Evolutionary conservation across 1,140 invertebrate genomes (phyloP), one percentile per base, ranked within the genome.

Genomic region (Eubasilissa regina): DNA sequence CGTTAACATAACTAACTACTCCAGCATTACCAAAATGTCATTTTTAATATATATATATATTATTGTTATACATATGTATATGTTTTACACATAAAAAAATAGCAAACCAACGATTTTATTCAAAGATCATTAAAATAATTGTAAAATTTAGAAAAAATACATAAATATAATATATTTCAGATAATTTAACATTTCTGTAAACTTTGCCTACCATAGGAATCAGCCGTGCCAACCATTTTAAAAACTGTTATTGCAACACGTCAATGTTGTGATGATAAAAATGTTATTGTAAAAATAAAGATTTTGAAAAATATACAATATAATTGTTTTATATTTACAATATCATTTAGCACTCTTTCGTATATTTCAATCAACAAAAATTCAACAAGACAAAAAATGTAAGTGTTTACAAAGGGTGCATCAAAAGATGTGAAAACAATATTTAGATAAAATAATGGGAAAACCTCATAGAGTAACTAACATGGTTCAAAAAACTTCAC

Each of bases 171-270:
- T 55, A 74, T 45, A 55, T 15, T 74, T 44, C 21, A 19, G 43
- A 74, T 55, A 74, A 56, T 74, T 74, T 43, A 56, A 74, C 72
- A 35, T 55, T 74, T 55, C 13, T 58, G 13, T 55, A 56, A 74
- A 55, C 48, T 74, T 55, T 55, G 68, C 15, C 55, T 72, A 79
- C 78, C 51, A 75, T 75, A 62, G 70, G 58, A 75, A 79, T 79
- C 56, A 62, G 60, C 64, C 64, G 64, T 76, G 51, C 66, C 74
- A 68, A 76, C 47, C 74, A 76, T 64, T 60, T 51, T 53, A 55
- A 35, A 19, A 72, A 19, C 51, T 53, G 47, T 35, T 25, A 4
- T 58, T 35, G 25, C 4, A 56, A 56, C 21, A 56, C 25, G 53
- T 55, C 44, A 72, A 35, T 35, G 25, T 35, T 35, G 17, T 9